Conservation (phyloP, 2,888 invertebrate genomes). For the Leucophenga maculata region DNA sequence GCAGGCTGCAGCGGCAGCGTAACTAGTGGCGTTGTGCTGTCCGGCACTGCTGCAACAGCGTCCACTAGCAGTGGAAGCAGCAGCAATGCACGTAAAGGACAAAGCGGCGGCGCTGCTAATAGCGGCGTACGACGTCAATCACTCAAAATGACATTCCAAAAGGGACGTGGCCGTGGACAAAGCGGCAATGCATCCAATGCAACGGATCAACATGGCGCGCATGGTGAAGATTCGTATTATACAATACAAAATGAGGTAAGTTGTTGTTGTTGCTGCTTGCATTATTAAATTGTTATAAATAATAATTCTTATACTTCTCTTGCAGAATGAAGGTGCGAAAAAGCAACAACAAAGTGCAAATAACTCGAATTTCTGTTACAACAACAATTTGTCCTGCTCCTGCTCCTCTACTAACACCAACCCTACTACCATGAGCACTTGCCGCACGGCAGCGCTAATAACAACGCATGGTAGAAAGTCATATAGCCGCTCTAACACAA, state of each 20-base stretch:
- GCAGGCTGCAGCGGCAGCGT: slow-evolving; percentile 43
- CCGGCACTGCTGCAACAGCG: slow-evolving; percentile 38
- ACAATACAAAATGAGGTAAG: slow-evolving; percentile 82
- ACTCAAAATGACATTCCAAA: slow-evolving; percentile 85
- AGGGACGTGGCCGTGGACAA: slow-evolving; percentile 76
- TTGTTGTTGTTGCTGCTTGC: too few relatives aligned
- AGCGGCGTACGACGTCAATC: slow-evolving; percentile 75
- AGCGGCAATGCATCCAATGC: slow-evolving; percentile 67
- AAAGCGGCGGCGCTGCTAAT: slow-evolving; percentile 43
- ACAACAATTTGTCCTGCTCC: slow-evolving; percentile 10
- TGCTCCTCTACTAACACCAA: neutral
- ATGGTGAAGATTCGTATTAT: slow-evolving; percentile 75
- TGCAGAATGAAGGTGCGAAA: slow-evolving; percentile 74
- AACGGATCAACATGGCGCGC: slow-evolving; percentile 58
- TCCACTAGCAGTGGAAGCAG: slow-evolving; percentile 32
- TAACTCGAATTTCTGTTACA: neutral
- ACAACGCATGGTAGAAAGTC: slow-evolving; percentile 80
- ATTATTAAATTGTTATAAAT: neutral
- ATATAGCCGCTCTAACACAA: slow-evolving; percentile 82
- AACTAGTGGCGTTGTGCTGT: slow-evolving; percentile 52
- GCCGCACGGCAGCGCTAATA: slow-evolving; percentile 43
- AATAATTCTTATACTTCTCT: slow-evolving; percentile 49
- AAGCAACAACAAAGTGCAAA: slow-evolving; percentile 31
- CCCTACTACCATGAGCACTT: slow-evolving; percentile 50
- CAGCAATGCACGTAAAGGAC: slow-evolving; percentile 49